Base-by-base conservation (phyloP, 2,797 vertebrate species). In the Characodon lateralis region DNA sequence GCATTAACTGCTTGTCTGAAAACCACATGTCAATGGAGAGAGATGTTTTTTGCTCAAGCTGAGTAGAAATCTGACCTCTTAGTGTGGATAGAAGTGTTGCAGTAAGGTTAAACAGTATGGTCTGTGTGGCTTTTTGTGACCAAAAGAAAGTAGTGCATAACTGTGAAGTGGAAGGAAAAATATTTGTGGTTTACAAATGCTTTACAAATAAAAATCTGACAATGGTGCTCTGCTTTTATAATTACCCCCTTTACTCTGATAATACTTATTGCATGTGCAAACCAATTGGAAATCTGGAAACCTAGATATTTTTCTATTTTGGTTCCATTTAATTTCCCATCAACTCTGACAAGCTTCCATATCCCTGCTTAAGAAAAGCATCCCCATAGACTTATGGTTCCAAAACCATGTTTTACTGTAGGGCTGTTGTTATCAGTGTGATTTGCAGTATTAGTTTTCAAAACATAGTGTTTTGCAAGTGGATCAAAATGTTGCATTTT, bases 61-160 rank as follows among this genome's bases (percentile, higher is more conserved):
- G 78, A 85, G 87, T 78, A 88, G 89, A 91, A 92, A 90, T 89
- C 77, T 80, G 87, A 92, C 90, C 91, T 86, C 84, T 88, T 75
- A 76, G 86, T 87, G 88, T 88, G 87, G 83, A 91, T 70, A 85
- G 87, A 88, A 88, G 88, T 83, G 85, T 89, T 93, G 83, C 89
- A 92, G 81, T 92, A 87, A 80, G 78, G 76, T 89, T 85, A 85
- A 82, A 77, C 78, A 80, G 74, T 81, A 82, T 89, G 87, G 89
- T 92, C 82, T 82, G 53, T 86, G 85, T 87, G 89, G 35, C 35
- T 35, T 35, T 35, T 35, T 35, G 35, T 35, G 18, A 65, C 61
- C 31, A 65, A 65, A 65, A 65, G 61, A 65, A 65, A 43, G 10
- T 24, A 66, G 22, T n/a, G 5, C 20, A 66, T 39, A 13, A 18